A percentile compares a stretch with the other conserved stretches of the same genome.
phyloP scores from a whole-genome alignment of 2,888 invertebrate genomes.

The Carterocephalus palaemon region DNA sequence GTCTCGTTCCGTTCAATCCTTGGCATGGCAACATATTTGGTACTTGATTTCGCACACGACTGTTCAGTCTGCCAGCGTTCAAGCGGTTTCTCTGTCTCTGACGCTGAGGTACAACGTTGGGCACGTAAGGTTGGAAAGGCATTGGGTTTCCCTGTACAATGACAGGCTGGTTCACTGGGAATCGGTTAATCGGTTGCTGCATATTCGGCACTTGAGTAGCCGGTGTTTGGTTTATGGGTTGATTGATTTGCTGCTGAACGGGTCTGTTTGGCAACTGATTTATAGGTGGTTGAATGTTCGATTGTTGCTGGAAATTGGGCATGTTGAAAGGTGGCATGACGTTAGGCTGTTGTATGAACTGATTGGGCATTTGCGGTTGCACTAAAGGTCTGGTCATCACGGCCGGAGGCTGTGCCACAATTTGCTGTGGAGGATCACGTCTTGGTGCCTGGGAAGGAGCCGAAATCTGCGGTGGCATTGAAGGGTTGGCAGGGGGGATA shows the following conservation, averaged over 20 bases:
- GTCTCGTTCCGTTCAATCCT: conserved; percentile 4
- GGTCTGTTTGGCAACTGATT: conserved; percentile 1
- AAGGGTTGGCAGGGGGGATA: background rate
- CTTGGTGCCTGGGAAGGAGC: background rate
- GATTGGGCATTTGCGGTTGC: conserved; percentile 10
- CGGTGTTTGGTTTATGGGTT: background rate
- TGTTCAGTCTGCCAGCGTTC: background rate
- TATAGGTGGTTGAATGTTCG: background rate
- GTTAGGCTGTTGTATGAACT: no score
- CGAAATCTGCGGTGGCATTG: background rate
- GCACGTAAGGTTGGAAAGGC: background rate
- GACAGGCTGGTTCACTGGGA: background rate
- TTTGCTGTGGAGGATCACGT: conserved; percentile 1
- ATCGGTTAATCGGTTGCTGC: conserved; percentile 5
- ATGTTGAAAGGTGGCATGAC: no score
- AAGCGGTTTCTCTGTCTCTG: conserved; percentile 10
- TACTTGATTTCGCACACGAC: conserved; percentile 1
- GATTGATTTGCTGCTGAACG: background rate
- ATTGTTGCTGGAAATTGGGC: no score
- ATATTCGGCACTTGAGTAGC: background rate
- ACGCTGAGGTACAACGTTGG: background rate
- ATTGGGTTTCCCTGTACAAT: background rate
- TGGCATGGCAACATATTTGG: conserved; percentile 8
- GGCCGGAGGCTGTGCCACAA: conserved; percentile 4
- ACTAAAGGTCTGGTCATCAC: background rate